Evolutionary conservation across 2,113 vertebrate species (phyloP).

Genomic region (Syngnathus scovelli): DNA sequence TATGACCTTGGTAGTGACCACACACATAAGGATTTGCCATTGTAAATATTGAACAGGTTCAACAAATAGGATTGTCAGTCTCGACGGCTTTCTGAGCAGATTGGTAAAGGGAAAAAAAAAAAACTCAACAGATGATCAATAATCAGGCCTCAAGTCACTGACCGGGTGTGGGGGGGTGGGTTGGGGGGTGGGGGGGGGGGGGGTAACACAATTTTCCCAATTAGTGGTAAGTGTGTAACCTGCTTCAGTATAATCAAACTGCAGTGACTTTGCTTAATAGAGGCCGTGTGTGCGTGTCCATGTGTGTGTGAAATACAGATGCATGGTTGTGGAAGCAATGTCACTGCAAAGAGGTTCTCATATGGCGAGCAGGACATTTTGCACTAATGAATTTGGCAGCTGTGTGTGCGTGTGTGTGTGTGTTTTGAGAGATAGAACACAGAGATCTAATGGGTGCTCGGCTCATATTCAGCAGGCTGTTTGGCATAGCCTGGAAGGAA

Average conservation of each 20-base stretch:
- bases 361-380: constrained; percentile 64
- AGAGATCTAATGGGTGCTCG: constrained; percentile 43
- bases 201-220: background rate
- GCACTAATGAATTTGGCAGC: constrained; percentile 60
- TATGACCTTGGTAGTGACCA: too few species aligned
- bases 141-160: too few species aligned
- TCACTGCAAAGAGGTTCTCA: constrained; percentile 50
- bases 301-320: background rate
- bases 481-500: constrained; percentile 66
- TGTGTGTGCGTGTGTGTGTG: constrained; percentile 32
- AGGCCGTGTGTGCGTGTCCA: background rate
- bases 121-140: too few species aligned
- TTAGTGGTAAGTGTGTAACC: background rate
- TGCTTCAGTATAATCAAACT: background rate
- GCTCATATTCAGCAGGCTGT: constrained; percentile 60
- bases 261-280: background rate
- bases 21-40: too few species aligned
- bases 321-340: constrained; percentile 10
- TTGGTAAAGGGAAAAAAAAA: too few species aligned
- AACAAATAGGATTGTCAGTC: too few species aligned
- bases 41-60: too few species aligned
- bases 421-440: constrained; percentile 32
- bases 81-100: too few species aligned
- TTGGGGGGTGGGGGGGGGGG: too few species aligned
- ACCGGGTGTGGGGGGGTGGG: too few species aligned